Conservation (phyloP, 1,140 invertebrate genomes). For the Steinernema feltiae region DNA sequence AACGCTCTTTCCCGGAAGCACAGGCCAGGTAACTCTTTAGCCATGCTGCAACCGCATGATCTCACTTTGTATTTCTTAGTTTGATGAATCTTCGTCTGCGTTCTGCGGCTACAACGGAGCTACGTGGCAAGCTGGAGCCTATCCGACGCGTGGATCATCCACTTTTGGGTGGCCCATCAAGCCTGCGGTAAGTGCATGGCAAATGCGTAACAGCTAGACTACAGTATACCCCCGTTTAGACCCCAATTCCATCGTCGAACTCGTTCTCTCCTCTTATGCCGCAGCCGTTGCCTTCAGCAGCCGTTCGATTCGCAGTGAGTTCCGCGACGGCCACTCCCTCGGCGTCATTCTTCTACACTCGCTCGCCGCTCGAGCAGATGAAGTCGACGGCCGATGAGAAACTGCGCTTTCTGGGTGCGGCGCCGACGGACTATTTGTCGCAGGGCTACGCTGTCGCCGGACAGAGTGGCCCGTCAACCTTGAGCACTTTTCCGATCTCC, state of each 20-base stretch:
- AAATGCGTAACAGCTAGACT: background rate
- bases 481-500: constrained; percentile 4
- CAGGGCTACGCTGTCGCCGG: background rate
- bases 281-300: background rate
- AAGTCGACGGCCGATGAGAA: background rate
- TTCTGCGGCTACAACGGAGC: constrained; percentile 31
- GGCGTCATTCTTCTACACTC: background rate
- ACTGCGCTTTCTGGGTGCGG: background rate
- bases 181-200: constrained; percentile 17
- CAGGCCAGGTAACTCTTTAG: constrained; percentile 24
- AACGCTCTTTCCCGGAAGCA: background rate
- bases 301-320: constrained; percentile 1
- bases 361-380: constrained; percentile 7
- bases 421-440: background rate
- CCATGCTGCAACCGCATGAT: background rate
- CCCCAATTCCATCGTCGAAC: background rate
- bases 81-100: constrained; percentile 27
- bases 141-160: constrained; percentile 15
- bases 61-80: constrained; percentile 23
- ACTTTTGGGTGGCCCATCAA: constrained; percentile 30
- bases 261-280: constrained; percentile 1
- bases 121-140: constrained; percentile 24
- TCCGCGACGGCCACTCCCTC: background rate
- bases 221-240: constrained; percentile 6
- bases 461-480: background rate